Evolutionary conservation across 2,888 invertebrate species (phyloP).

Genomic region (Priapulus caudatus): DNA sequence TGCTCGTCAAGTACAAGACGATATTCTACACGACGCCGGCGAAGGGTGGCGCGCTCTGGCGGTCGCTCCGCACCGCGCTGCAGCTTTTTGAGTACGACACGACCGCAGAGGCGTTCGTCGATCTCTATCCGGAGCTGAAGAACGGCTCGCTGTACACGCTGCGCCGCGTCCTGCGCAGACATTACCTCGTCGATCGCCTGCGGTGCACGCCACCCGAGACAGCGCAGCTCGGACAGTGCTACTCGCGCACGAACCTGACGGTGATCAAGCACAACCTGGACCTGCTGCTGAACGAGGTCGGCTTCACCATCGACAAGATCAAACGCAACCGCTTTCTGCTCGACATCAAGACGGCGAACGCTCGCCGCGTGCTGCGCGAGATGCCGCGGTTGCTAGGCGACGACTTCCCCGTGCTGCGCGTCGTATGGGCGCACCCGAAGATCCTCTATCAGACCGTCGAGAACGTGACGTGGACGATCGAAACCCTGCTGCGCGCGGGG

Average conservation of each 20-base stretch:
- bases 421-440: too few species aligned
- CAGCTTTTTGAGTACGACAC: not conserved
- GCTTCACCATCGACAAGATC: not conserved
- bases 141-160: not conserved
- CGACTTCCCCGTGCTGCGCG: too few species aligned
- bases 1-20: not conserved
- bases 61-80: too few species aligned
- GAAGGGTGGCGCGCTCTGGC: not conserved
- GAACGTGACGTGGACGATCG: not conserved
- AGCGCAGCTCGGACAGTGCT: not conserved
- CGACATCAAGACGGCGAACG: not conserved
- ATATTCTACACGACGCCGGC: not conserved
- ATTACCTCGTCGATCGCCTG: not conserved
- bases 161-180: not conserved
- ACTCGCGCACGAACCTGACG: not conserved
- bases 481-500: not conserved
- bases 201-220: not conserved
- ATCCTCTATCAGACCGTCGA: too few species aligned
- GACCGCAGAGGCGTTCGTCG: not conserved
- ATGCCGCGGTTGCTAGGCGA: too few species aligned
- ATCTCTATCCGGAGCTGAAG: not conserved
- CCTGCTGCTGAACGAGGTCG: not conserved
- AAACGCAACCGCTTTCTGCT: not conserved
- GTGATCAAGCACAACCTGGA: not conserved
- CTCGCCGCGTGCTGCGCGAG: too few species aligned